Evolutionary conservation across 2,888 invertebrate species (phyloP).

Genomic region (Parnassius orleans): DNA sequence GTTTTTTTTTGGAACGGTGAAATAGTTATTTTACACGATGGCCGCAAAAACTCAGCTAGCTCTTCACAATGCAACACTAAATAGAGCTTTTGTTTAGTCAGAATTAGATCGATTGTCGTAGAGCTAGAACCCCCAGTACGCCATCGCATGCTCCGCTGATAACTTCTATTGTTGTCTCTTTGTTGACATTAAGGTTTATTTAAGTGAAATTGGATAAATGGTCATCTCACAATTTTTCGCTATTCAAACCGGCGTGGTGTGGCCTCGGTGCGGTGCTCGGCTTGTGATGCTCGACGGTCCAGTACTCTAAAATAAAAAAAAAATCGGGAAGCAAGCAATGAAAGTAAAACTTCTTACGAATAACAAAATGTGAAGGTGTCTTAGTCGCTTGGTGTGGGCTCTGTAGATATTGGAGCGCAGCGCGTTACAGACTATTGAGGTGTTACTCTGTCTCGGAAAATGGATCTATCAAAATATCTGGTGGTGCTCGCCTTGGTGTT

Average conservation of each 20-base stretch:
- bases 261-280: slow-evolving; percentile 52
- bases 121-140: slow-evolving; percentile 31
- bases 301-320: slow-evolving; percentile 53
- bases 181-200: slow-evolving; percentile 77
- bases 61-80: slow-evolving; percentile 37
- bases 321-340: slow-evolving; percentile 48
- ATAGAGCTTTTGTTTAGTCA: slow-evolving; percentile 43
- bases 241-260: slow-evolving; percentile 64
- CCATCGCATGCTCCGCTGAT: slow-evolving; percentile 53
- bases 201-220: slow-evolving; percentile 81
- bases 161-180: slow-evolving; percentile 64
- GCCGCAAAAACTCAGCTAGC: slow-evolving; percentile 47
- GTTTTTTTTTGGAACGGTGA: slow-evolving; percentile 65
- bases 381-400: slow-evolving; percentile 41
- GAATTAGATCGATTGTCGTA: slow-evolving; percentile 49
- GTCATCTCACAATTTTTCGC: slow-evolving; percentile 70
- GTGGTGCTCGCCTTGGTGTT: slow-evolving; percentile 56
- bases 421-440: slow-evolving; percentile 22
- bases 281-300: slow-evolving; percentile 47
- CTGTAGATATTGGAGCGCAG: slow-evolving; percentile 39
- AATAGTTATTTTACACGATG: slow-evolving; percentile 62
- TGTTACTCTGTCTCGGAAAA: slow-evolving; percentile 32
- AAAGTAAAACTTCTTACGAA: slow-evolving; percentile 52
- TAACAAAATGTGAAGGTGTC: slow-evolving; percentile 64
- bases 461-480: slow-evolving; percentile 61